Conservation (phyloP, 2,113 vertebrate species). For the Cinclus mexicanus region DNA sequence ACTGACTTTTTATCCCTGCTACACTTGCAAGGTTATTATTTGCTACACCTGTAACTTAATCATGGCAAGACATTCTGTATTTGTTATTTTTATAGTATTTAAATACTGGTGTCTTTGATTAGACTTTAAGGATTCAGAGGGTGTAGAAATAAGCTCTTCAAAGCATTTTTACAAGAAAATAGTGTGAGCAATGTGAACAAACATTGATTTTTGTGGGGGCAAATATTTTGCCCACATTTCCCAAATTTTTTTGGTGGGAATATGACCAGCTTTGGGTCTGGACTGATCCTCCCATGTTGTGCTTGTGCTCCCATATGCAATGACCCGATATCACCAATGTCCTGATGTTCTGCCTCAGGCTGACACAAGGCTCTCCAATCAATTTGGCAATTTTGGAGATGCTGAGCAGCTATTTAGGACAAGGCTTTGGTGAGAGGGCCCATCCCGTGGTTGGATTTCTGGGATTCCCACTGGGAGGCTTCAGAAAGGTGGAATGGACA, state of each 20-base stretch:
- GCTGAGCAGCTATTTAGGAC: background rate
- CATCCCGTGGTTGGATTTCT: rapidly evolving
- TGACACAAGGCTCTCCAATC: background rate
- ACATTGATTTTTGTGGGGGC: background rate
- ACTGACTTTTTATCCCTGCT: background rate
- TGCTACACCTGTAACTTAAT: conserved; percentile 17
- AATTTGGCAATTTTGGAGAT: background rate
- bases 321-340: background rate
- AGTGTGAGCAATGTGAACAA: background rate
- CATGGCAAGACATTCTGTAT: background rate
- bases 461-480: background rate
- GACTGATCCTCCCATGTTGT: rapidly evolving
- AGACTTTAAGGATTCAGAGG: background rate
- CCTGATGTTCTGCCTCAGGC: background rate
- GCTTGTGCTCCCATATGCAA: background rate
- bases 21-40: background rate
- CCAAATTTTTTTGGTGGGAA: background rate
- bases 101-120: background rate
- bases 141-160: background rate
- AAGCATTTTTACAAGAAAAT: background rate
- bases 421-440: background rate
- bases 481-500: background rate
- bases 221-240: background rate
- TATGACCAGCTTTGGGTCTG: background rate
- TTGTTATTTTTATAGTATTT: background rate